Base-by-base conservation (phyloP, 2,888 invertebrate genomes). In the Spodoptera littoralis region DNA sequence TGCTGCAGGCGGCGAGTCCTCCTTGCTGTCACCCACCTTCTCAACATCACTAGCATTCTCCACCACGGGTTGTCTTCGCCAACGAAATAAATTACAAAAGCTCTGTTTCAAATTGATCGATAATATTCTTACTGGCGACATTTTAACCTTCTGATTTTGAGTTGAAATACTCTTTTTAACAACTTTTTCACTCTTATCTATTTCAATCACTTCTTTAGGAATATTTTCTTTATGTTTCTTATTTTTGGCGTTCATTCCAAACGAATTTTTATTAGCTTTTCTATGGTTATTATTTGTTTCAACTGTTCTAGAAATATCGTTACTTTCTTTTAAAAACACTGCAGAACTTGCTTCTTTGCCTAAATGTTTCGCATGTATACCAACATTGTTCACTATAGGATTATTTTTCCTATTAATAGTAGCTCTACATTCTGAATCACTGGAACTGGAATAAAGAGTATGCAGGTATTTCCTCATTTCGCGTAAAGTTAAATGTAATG, bases 381-480 rank as follows among this genome's bases (percentile, higher is more conserved):
- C 94, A 73, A 90, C 94, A 88, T 83, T 95, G 73, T 90, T 92
- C 83, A 90, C 91, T 83, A 91, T 83, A 82, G 94, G 81, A 88
- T 93, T 90, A 87, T 91, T 89, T 87, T 95, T 87, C 88, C 94
- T 90, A 89, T 92, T 80, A 78, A 95, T 80, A n/a, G 92, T 91
- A 84, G 89, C 95, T 69, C 90, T 88, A 73, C 90, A 91, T 81
- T 93, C 94, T 0, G 96, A 96, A 83, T 97, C 97, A 82, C 96
- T 96, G 51, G 96, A 96, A 88, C 96, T 96, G 43, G 97, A 97
- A 87, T 98, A 98, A 48, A 98, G 93, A 8, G 97, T 97, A 76
- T 98, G 97, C 81, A 98, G 95, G 88, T 97, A 98, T 83, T 97
- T 97, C 72, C 97, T 96, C 84, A 98, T 97, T 91, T 98, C 98